Evolutionary conservation across 2,888 invertebrate species (phyloP).

Genomic region (Anodontia alba): DNA sequence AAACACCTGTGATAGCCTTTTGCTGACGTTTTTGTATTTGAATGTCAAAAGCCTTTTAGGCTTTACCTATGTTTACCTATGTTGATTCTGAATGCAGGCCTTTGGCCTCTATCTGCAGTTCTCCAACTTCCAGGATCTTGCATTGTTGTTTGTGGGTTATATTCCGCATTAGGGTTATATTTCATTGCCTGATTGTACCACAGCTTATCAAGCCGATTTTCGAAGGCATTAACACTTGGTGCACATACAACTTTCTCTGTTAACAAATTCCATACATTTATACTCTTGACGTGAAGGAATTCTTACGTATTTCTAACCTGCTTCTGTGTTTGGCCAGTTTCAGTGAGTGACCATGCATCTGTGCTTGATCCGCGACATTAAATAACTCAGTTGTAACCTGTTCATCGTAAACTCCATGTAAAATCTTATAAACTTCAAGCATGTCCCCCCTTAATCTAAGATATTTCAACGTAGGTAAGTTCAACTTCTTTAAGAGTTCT

Average conservation of each 20-base stretch:
- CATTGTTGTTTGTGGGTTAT: neutral
- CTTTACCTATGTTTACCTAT: constrained; percentile 11
- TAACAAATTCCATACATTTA: constrained; percentile 2
- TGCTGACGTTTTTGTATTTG: too few relatives aligned
- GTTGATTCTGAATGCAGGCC: neutral
- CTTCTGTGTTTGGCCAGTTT: neutral
- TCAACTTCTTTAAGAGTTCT: constrained; percentile 21
- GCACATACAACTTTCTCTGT: constrained; percentile 6
- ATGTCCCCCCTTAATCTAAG: constrained; percentile 33
- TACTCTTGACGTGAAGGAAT: constrained; percentile 14
- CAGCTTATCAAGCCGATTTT: constrained; percentile 4
- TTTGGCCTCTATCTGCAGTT: neutral
- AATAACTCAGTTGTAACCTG: constrained; percentile 3
- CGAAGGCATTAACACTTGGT: constrained; percentile 5
- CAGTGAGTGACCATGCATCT: neutral
- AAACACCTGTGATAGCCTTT: too few relatives aligned
- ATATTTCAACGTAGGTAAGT: constrained; percentile 26
- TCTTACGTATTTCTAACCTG: constrained; percentile 4
- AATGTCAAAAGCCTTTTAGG: too few relatives aligned
- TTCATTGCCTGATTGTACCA: neutral
- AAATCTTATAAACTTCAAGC: constrained; percentile 25
- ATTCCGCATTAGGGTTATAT: neutral
- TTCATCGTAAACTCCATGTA: constrained; percentile 9
- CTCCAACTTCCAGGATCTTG: neutral
- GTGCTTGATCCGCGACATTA: constrained; percentile 2